Percentiles rank a stretch among this genome's conserved stretches.
Conservation (phyloP, 2,888 invertebrate species). For the Pachymerium ferrugineum region DNA sequence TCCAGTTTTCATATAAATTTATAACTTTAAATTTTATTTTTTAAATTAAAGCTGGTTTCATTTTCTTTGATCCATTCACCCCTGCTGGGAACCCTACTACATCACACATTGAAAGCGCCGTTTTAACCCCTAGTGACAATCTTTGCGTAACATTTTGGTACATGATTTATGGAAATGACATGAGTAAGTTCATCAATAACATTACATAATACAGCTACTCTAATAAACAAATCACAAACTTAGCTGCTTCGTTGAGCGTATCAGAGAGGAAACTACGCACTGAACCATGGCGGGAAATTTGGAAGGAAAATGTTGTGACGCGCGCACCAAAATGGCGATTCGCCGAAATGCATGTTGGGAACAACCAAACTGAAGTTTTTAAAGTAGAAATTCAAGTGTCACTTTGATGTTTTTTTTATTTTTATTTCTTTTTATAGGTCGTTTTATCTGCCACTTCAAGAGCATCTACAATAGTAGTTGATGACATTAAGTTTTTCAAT, state of each 20-base stretch:
- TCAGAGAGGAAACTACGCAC: background rate
- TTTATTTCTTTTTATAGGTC: constrained; percentile 33
- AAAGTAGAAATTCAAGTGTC: constrained; percentile 3
- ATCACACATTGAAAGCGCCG: constrained; percentile 3
- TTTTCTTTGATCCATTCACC: constrained; percentile 31
- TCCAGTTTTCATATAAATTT: background rate
- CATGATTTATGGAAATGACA: constrained; percentile 34
- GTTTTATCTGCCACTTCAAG: constrained; percentile 36
- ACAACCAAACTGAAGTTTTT: background rate
- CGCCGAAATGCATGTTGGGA: background rate
- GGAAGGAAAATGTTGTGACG: background rate
- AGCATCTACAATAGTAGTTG: constrained; percentile 38
- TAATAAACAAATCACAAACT: background rate
- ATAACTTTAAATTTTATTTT: background rate
- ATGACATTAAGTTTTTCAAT: constrained; percentile 37
- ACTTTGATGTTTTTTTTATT: background rate
- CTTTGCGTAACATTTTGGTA: constrained; percentile 37
- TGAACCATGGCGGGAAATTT: constrained; percentile 9
- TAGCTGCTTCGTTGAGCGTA: constrained; percentile 26
- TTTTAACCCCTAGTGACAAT: no score
- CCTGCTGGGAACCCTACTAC: constrained; percentile 29
- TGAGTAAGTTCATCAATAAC: constrained; percentile 30
- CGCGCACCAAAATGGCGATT: constrained; percentile 17
- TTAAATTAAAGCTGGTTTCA: constrained; percentile 18
- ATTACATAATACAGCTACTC: background rate